phyloP scores from a whole-genome alignment of 2,113 vertebrate genomes.

The Ceyx cyanopectus region DNA sequence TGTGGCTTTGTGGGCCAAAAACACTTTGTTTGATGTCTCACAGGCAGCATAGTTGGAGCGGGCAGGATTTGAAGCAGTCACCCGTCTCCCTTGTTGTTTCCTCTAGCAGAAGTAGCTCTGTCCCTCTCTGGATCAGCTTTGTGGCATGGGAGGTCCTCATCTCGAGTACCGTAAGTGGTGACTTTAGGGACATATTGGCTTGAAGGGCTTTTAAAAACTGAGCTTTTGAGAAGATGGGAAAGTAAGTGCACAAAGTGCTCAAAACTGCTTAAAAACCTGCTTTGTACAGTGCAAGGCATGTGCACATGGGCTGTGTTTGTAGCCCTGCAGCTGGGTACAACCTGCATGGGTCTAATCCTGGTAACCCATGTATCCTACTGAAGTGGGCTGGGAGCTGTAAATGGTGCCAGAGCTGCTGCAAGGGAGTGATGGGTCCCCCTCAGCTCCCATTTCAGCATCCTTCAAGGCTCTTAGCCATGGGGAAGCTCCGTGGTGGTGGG shows the following conservation, averaged over 20 bases:
- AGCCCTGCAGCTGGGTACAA: not conserved
- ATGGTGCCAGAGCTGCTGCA: not conserved
- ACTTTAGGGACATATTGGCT: rapidly evolving
- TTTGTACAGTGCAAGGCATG: not conserved
- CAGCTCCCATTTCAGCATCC: rapidly evolving
- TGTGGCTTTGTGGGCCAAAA: not conserved
- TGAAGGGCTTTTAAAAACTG: not conserved
- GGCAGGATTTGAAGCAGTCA: not conserved
- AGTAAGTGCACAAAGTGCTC: not conserved
- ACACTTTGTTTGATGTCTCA: not conserved
- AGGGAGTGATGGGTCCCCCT: rapidly evolving
- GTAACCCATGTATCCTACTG: rapidly evolving
- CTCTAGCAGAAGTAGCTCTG: not conserved
- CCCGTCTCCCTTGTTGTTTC: not conserved
- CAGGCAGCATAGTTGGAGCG: not conserved
- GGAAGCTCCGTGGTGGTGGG: rapidly evolving
- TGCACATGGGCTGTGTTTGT: not conserved
- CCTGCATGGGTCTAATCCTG: not conserved
- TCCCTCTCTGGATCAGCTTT: not conserved
- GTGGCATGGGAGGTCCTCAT: not conserved
- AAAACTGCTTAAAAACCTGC: not conserved
- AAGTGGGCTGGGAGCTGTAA: not conserved
- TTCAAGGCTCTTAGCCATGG: not conserved
- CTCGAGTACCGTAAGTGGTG: not conserved
- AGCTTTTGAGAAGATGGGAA: not conserved